Evolutionary conservation across 2,888 invertebrate species (phyloP).

Genomic region (Drosophila cyrtoloma): DNA sequence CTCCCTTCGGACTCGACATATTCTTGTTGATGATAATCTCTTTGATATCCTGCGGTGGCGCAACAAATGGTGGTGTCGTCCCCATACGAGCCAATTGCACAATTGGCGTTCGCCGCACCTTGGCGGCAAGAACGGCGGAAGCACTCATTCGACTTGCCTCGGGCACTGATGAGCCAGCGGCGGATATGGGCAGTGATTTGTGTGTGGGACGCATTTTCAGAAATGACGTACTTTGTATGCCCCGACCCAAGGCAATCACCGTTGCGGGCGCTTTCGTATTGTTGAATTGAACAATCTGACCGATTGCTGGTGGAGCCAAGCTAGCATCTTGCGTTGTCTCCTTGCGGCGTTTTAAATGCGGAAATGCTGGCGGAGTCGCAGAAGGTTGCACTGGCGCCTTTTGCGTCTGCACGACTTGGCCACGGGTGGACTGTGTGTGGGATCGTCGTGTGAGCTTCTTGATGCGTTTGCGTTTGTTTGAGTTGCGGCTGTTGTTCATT

Average conservation of each 20-base stretch:
- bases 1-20: slow-evolving; percentile 67
- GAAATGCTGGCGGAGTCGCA: slow-evolving; percentile 28
- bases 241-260: slow-evolving; percentile 59
- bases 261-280: slow-evolving; percentile 55
- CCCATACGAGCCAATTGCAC: slow-evolving; percentile 58
- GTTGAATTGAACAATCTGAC: slow-evolving; percentile 59
- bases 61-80: slow-evolving; percentile 21
- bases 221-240: slow-evolving; percentile 62
- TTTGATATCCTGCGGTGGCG: slow-evolving; percentile 74
- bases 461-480: slow-evolving; percentile 76
- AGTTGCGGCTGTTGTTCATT: slow-evolving; percentile 86
- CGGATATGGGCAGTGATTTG: slow-evolving; percentile 35
- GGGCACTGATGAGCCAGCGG: slow-evolving; percentile 6
- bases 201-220: slow-evolving; percentile 53
- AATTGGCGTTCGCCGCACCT: slow-evolving; percentile 64
- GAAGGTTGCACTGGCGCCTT: slow-evolving; percentile 20
- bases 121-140: slow-evolving; percentile 23
- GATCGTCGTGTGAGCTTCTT: slow-evolving; percentile 44
- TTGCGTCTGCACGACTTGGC: slow-evolving; percentile 9
- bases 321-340: slow-evolving; percentile 31
- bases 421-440: slow-evolving; percentile 22
- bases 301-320: slow-evolving; percentile 49
- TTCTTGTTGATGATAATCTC: slow-evolving; percentile 83
- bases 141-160: slow-evolving; percentile 44
- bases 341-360: slow-evolving; percentile 55